These are phyloP conservation scores for Tiphia femorata DNA, from an alignment of 2,888 invertebrate species.

Conservation along the genomic window DNA sequence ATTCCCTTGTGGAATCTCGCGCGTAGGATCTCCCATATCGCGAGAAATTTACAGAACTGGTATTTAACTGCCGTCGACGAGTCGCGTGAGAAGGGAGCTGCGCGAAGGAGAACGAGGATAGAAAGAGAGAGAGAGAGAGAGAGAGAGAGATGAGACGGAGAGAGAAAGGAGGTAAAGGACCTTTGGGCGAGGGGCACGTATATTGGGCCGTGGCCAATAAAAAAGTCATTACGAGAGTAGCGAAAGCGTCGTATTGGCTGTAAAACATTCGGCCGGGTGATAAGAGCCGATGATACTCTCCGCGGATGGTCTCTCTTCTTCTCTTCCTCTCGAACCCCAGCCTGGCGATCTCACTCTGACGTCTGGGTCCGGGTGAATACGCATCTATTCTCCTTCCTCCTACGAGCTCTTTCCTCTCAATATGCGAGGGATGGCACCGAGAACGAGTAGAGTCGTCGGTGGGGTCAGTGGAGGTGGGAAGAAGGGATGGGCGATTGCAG, in stretches of 20 bases:
- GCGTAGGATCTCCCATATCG: too few relatives aligned
- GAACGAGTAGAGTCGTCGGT: too few relatives aligned
- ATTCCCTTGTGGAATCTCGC: too few relatives aligned
- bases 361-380: not conserved
- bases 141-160: not conserved
- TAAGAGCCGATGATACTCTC: conserved; percentile 54
- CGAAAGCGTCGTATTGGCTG: conserved; percentile 56
- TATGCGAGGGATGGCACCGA: not conserved
- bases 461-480: too few relatives aligned
- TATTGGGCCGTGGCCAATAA: conserved; percentile 48
- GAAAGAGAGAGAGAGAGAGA: not conserved
- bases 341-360: too few relatives aligned
- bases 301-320: too few relatives aligned
- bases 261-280: conserved; percentile 59
- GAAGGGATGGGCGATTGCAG: too few relatives aligned
- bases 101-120: too few relatives aligned
- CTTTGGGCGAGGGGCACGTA: conserved; percentile 15
- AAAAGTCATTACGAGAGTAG: conserved; percentile 49
- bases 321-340: too few relatives aligned
- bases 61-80: too few relatives aligned
- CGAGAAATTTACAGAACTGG: too few relatives aligned
- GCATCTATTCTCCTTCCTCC: not conserved
- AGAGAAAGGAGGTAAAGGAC: conserved; percentile 1
- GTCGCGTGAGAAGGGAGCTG: too few relatives aligned
- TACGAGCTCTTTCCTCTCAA: not conserved